Base-by-base conservation (phyloP, 2,888 invertebrate species). In the Invenusta paracnida region DNA sequence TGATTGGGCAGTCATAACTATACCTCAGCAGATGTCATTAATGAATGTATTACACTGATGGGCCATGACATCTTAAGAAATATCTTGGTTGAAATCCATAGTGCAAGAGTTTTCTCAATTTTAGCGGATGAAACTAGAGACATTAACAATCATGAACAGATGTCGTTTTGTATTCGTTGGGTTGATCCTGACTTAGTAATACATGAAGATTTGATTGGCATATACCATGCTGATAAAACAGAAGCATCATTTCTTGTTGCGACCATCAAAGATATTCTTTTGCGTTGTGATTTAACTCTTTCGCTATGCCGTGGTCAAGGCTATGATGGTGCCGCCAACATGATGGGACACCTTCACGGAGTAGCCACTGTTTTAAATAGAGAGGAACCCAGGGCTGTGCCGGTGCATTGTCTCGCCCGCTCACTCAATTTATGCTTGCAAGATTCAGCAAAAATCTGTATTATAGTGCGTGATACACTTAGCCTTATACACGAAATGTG, bases 401-500 rank as follows among this genome's bases (percentile, higher is more conserved):
- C 48, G 48, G 48, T 48, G 48, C 48, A 48, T 48, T 48, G 48
- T 48, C 48, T 48, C 48, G 48, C 48, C 48, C 48, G 17, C 48
- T 48, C 48, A 48, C 48, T 48, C 48, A 48, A 48, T 48, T 48
- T 48, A 48, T 48, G 48, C 48, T 48, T 48, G 48, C 48, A 48
- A 48, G 48, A 48, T 48, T 48, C 48, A 48, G 48, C 48, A 48
- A 48, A 48, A 48, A 48, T 17, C 48, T 48, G 48, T 48, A 48
- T 48, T 48, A 48, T 48, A 48, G 48, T 48, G 48, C 48, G 48
- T 48, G 48, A 48, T 48, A 48, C 48, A 48, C 48, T 48, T 48
- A 48, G 48, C 48, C 48, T 48, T 27, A 84, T 85, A 1, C 29
- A 66, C 30, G 87, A 88, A 86, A 87, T 87, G 25, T 28, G 81